phyloP scores from a whole-genome alignment of 1,140 invertebrate species.

The Sogatella furcifera region DNA sequence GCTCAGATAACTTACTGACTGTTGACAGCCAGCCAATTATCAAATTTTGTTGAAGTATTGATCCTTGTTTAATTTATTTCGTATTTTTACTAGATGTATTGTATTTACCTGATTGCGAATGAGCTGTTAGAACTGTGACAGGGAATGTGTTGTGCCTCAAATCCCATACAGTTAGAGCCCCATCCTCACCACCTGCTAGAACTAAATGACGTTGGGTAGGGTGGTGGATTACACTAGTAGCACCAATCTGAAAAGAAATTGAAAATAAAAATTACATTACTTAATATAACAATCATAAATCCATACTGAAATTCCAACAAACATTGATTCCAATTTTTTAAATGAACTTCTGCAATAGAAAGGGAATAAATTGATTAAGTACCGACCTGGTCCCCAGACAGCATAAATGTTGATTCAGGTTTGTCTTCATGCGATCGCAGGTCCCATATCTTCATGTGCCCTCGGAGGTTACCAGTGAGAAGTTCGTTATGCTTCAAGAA shows the following conservation, averaged over 20 bases:
- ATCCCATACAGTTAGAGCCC: conserved; percentile 79
- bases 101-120: conserved; percentile 45
- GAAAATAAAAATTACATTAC: no score
- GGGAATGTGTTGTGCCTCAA: conserved; percentile 68
- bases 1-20: no score
- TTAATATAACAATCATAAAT: no score
- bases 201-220: conserved; percentile 76
- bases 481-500: conserved; percentile 70
- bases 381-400: conserved; percentile 50
- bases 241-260: conserved; percentile 38
- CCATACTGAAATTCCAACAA: no score
- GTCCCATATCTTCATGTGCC: conserved; percentile 83
- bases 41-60: no score
- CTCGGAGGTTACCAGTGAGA: conserved; percentile 70
- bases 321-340: no score
- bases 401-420: conserved; percentile 48
- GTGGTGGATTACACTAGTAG: conserved; percentile 64
- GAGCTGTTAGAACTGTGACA: conserved; percentile 65
- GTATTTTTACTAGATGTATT: no score
- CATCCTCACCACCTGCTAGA: conserved; percentile 71
- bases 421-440: conserved; percentile 46
- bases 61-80: no score
- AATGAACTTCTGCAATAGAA: no score
- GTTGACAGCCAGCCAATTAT: no score
- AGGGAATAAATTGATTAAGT: conserved; percentile 11